These are phyloP conservation scores for Phasianus colchicus DNA, from an alignment of 2,113 vertebrate species.

Conservation along the genomic window DNA sequence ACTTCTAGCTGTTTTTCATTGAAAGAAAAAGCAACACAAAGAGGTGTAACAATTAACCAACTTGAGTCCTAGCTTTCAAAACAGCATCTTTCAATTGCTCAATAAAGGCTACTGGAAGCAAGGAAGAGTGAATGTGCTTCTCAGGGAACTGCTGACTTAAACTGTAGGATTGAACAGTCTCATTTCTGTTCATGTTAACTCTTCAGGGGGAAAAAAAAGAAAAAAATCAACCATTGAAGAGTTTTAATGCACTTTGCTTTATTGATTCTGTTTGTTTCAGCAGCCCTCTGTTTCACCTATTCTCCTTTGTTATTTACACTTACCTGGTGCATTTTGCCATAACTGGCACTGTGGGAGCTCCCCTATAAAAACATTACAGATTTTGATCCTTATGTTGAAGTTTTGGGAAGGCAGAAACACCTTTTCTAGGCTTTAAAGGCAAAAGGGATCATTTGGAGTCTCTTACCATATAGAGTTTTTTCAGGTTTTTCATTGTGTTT, in stretches of 20 bases:
- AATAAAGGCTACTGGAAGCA: not conserved
- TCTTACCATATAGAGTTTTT: not conserved
- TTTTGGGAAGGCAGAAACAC: not conserved
- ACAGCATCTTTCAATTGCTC: slow-evolving; percentile 16
- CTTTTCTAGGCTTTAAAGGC: not conserved
- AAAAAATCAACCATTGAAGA: not conserved
- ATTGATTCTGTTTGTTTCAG: not conserved
- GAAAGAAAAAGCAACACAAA: slow-evolving; percentile 43
- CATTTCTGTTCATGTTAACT: not conserved
- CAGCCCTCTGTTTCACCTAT: not conserved
- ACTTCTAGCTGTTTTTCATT: slow-evolving; percentile 24
- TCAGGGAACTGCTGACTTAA: not conserved
- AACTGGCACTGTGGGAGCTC: not conserved
- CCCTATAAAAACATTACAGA: not conserved
- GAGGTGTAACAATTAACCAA: slow-evolving; percentile 12
- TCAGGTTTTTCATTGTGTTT: not conserved
- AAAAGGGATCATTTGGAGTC: not conserved
- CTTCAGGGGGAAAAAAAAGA: not conserved
- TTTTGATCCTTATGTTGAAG: not conserved
- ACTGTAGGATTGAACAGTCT: not conserved
- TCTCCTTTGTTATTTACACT: not conserved
- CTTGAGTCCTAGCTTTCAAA: slow-evolving; percentile 1
- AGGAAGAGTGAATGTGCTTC: not conserved
- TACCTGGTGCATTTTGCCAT: not conserved
- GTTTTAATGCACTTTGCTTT: not conserved